Conservation (phyloP, 1,140 invertebrate genomes). For the Ridgeia piscesae region DNA sequence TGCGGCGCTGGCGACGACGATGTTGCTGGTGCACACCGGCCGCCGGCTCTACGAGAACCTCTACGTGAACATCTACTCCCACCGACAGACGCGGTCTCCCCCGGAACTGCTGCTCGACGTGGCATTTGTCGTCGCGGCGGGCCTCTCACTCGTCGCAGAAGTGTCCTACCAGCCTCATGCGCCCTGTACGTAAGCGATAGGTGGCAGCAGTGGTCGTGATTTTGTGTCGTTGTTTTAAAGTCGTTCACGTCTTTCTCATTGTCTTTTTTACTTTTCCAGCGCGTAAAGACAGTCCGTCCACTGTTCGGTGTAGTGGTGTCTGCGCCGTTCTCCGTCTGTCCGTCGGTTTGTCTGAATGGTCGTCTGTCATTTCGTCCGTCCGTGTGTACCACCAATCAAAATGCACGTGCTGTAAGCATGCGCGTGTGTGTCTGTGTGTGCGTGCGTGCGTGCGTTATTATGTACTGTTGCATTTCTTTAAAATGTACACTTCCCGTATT, state of each 20-base stretch:
- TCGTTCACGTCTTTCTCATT: not conserved
- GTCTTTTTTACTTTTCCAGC: not conserved
- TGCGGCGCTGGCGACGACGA: not conserved
- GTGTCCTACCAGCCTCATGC: not conserved
- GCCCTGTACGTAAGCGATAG: conserved; percentile 2
- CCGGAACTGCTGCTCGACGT: not conserved
- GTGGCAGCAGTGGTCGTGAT: too few relatives aligned
- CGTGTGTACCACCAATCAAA: too few relatives aligned
- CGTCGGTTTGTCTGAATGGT: not conserved
- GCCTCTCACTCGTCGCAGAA: conserved; percentile 14
- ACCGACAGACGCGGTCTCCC: conserved; percentile 3
- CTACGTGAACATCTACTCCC: conserved; percentile 19
- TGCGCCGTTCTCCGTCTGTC: not conserved
- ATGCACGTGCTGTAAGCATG: too few relatives aligned
- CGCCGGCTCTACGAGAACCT: conserved; percentile 17
- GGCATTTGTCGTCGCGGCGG: not conserved
- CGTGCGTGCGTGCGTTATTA: not conserved
- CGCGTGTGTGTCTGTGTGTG: not conserved
- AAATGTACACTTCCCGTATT: too few relatives aligned
- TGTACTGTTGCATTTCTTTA: not conserved
- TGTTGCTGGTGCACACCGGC: not conserved
- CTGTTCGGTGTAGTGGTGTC: too few relatives aligned
- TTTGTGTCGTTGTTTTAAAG: not conserved
- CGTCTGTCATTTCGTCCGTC: not conserved
- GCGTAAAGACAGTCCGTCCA: not conserved